These are phyloP conservation scores for Chrysemys picta DNA, from an alignment of 2,113 vertebrate species.

Conservation along the genomic window DNA sequence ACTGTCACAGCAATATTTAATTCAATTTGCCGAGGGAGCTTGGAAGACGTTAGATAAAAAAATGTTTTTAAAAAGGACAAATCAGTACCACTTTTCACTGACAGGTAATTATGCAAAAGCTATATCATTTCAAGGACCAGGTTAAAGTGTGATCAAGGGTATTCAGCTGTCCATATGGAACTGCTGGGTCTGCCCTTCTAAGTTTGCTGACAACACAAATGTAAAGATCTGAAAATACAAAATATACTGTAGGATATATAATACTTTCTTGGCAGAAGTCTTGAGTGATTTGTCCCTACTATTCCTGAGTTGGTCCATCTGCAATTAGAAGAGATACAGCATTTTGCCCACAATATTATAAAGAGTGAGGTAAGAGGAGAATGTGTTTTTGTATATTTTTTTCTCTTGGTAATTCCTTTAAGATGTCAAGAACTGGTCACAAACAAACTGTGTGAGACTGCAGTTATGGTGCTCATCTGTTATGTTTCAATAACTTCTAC, in stretches of 20 bases:
- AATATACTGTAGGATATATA: neutral
- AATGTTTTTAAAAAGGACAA: constrained; percentile 27
- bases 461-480: neutral
- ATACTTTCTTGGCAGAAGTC: neutral
- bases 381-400: neutral
- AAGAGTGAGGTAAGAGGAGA: neutral
- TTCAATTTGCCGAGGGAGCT: constrained; percentile 55
- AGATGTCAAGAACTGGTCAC: neutral
- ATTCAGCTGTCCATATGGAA: constrained; percentile 65
- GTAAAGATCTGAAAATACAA: neutral
- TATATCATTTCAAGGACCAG: constrained; percentile 77
- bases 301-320: neutral
- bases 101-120: constrained; percentile 79
- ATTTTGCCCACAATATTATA: rapidly evolving
- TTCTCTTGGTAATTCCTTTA: neutral
- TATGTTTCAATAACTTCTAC: neutral
- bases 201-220: constrained; percentile 48
- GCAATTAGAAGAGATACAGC: neutral
- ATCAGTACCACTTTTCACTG: constrained; percentile 55
- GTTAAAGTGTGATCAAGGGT: constrained; percentile 75
- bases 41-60: constrained; percentile 69
- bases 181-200: constrained; percentile 45
- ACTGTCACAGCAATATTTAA: constrained; percentile 52
- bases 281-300: neutral
- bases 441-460: neutral